Evolutionary conservation across 2,113 vertebrate species (phyloP), one percentile per base, ranked within the genome.

Genomic region (Fulica atra): DNA sequence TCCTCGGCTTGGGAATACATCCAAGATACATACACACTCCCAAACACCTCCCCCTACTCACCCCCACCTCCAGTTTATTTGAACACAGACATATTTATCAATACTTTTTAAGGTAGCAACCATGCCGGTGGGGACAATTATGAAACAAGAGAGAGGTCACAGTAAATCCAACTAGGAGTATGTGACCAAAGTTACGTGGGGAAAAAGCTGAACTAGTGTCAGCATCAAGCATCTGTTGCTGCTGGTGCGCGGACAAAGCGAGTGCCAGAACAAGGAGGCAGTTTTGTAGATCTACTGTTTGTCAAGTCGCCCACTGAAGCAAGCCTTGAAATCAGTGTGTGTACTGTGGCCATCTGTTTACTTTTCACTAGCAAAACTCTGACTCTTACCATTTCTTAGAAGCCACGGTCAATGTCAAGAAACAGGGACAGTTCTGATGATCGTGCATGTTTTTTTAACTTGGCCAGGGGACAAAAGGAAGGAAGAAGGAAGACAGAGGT

Each of bases 181-280:
- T 73, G 17, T 50, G 88, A 91, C 86, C 94, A 70, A 90, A 91
- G 88, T 95, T 96, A 97, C 8, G 29, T 5, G 48, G 84, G 54
- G 50, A 60, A 59, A 88, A 20, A 95, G 97, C 77, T 9, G 9
- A 93, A 95, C 86, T 92, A 51, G 81, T 91, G 94, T 95, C 96
- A 95, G 96, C 93, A 72, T 89, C 93, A 95, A 95, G 88, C 96
- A 97, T 97, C 96, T 97, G 95, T 88, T 97, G 95, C 81, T 92
- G 92, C 87, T 97, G 86, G 95, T 82, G 89, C 56, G 23, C 76
- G 94, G 89, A 92, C 83, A 97, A 96, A 92, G 87, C 13, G 13
- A 79, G 54, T 59, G 92, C 94, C 92, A 97, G 87, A 96, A 97
- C 81, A 92, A 94, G 96, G 78, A 97, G 95, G 93, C 92, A 96